Evolutionary conservation across 2,113 vertebrate genomes (phyloP), one percentile per base, ranked within the genome.

Genomic region (Plotosus lineatus): DNA sequence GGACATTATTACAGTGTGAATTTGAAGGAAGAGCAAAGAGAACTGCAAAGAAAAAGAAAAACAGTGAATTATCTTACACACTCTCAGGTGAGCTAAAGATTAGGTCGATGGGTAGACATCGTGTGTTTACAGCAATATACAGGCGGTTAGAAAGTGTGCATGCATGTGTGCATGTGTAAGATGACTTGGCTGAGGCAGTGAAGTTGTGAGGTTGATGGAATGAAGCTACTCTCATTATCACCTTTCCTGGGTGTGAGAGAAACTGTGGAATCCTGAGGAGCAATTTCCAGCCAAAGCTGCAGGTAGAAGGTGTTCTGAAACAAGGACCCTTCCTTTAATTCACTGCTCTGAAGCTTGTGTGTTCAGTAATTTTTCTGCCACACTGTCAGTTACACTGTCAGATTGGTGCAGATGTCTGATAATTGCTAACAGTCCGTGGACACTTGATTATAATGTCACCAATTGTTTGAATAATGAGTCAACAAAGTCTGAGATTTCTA

Each of bases 211-310:
- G 69, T 77, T 65, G 85, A 88, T 61, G 48, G 75, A 72, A 78
- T 76, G 79, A 84, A 90, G 78, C 79, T 77, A 85, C 58, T 88
- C 40, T 76, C 83, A 86, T 86, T 86, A 88, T 84, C 83, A 76
- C 77, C 88, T 75, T 53, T 77, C 0, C 38, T 78, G 72, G 28
- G 38, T 84, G 88, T 76, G 79, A 85, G 66, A 83, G 88, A 85
- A 89, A 73, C 83, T 72, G 23, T 63, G 77, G 77, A 87, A 78
- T 90, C 73, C 74, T 14, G 0, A 87, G 80, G 83, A 78, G 85
- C 55, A 51, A 17, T 23, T 51, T 23, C 23, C 56, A 84, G 83
- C 55, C 80, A 51, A 55, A 26, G 80, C 46, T 5, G 36, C 50
- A 60, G 73, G 51, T 46, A 33, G 44, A 77, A 31, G 15, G n/a